These are phyloP conservation scores for Synanthedon myopaeformis DNA, from an alignment of 2,888 invertebrate genomes.

Conservation along the genomic window DNA sequence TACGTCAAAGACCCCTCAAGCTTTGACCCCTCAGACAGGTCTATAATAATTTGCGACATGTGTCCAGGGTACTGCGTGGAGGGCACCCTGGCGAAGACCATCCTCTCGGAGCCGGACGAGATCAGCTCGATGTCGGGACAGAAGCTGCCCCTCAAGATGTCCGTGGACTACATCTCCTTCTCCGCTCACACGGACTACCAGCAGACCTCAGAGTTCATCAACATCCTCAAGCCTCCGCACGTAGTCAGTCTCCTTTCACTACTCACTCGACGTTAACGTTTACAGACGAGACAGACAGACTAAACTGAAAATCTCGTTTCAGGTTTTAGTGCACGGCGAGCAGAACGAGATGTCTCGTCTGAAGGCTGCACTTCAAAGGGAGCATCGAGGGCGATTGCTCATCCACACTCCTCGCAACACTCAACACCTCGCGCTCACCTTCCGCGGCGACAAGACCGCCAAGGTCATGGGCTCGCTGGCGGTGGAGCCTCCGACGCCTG, in stretches of 20 bases:
- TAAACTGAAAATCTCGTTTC: no score
- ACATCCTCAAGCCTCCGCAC: slow-evolving; percentile 93
- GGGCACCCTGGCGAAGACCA: slow-evolving; percentile 91
- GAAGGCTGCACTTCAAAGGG: slow-evolving; percentile 92
- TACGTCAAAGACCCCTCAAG: no score
- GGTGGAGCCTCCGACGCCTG: slow-evolving; percentile 82
- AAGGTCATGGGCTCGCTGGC: slow-evolving; percentile 97
- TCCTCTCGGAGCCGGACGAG: slow-evolving; percentile 97
- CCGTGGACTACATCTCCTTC: slow-evolving; percentile 99
- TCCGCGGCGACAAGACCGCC: slow-evolving; percentile 97
- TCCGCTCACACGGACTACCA: slow-evolving; percentile 99
- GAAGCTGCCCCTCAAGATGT: slow-evolving; percentile 95
- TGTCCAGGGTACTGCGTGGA: slow-evolving; percentile 84
- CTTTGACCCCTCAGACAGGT: no score
- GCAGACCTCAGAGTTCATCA: slow-evolving; percentile 97
- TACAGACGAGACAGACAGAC: no score
- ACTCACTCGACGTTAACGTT: no score
- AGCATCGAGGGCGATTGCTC: slow-evolving; percentile 91
- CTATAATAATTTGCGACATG: no score
- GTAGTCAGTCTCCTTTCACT: slow-evolving; percentile 72
- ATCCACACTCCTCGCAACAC: slow-evolving; percentile 98
- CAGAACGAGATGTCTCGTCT: slow-evolving; percentile 98
- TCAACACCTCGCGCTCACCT: slow-evolving; percentile 90
- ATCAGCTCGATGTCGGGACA: slow-evolving; percentile 95
- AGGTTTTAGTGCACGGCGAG: slow-evolving; percentile 97